Base-by-base conservation (phyloP, 2,113 vertebrate genomes). In the Pollachius pollachius region DNA sequence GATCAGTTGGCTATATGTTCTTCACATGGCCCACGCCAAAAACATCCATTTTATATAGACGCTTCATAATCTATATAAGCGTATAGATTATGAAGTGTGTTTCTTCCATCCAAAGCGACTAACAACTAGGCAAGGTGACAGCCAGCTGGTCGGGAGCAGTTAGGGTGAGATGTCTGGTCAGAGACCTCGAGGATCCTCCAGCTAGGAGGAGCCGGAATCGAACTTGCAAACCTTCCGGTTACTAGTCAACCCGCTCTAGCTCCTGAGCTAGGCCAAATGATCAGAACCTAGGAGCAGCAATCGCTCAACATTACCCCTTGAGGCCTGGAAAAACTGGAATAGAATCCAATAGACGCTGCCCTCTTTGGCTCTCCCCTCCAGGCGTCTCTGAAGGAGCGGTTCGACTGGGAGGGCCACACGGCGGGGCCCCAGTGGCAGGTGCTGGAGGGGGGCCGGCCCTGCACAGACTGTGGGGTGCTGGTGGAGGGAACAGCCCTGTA, bases 371-470 rank as follows among this genome's bases (percentile, higher is more conserved):
- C 11, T 23, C 27, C 75, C 62, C 7, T 41, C 0, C 81, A 99
- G 97, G 95, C 94, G 6, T 96, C 95, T 80, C 88, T 99, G 73
- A 99, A 99, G 86, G 97, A 99, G 73, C 96, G 97, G 18, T 99
- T 99, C 82, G 97, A 99, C 87, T 96, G 94, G 85, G 96, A 96
- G 70, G 96, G 96, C 41, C 41, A 9, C 65, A 82, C 93, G 52
- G 94, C 93, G n/a, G 93, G 94, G 17, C 92, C 95, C 27, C 91
- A 95, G 64, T 99, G 97, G 97, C 94, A 95, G 93, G 92, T 94
- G 23, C 87, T 99, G 71, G 97, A 99, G 83, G 97, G 97, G 0
- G 97, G 97, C 11, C 93, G 88, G 15, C 93, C 96, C 56, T 99
- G 97, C 17, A 95, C 94, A 0, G 96, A 99, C 77, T 99, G 97